A percentile compares a stretch with the other conserved stretches of the same genome.
phyloP scores from a whole-genome alignment of 2,797 vertebrate species.

The Takifugu ocellatus region DNA sequence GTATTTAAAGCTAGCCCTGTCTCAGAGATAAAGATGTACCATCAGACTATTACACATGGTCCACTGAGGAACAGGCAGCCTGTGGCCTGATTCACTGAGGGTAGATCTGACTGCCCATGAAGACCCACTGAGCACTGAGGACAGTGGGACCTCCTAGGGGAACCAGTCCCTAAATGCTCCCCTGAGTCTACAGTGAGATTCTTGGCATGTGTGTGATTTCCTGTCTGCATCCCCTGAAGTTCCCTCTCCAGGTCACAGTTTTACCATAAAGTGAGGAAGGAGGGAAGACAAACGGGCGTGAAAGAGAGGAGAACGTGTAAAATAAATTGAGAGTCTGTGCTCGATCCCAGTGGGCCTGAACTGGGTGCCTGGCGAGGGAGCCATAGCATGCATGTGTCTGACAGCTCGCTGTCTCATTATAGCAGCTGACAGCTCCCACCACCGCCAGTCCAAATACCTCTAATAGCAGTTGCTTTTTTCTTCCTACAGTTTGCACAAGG shows the following conservation, averaged over 20 bases:
- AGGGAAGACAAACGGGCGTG: slow-evolving; percentile 5
- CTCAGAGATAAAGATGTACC: slow-evolving; percentile 56
- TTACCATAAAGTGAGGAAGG: slow-evolving; percentile 27
- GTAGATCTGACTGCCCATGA: slow-evolving; percentile 45
- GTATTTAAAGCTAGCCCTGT: slow-evolving; percentile 43
- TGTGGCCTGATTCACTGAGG: slow-evolving; percentile 38
- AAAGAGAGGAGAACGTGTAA: slow-evolving; percentile 31
- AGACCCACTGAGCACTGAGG: slow-evolving; percentile 36
- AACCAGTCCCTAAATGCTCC: slow-evolving; percentile 46
- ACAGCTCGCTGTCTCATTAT: slow-evolving; percentile 79
- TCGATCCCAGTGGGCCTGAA: slow-evolving; percentile 73
- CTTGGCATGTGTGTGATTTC: slow-evolving; percentile 25
- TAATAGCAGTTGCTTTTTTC: slow-evolving; percentile 14
- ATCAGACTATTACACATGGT: slow-evolving; percentile 40
- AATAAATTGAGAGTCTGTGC: slow-evolving; percentile 58
- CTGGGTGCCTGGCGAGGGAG: slow-evolving; percentile 73
- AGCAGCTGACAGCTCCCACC: slow-evolving; percentile 68
- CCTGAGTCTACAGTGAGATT: slow-evolving; percentile 37
- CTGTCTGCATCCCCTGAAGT: slow-evolving; percentile 24
- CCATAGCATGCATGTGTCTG: slow-evolving; percentile 75
- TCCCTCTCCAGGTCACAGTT: slow-evolving; percentile 52
- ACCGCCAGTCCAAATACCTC: slow-evolving; percentile 29
- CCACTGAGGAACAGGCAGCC: slow-evolving; percentile 39
- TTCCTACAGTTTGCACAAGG: neutral
- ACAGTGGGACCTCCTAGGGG: slow-evolving; percentile 40